Percentiles rank a stretch among this genome's conserved stretches.
phyloP scores from a whole-genome alignment of 2,797 vertebrate species.

The Poeciliopsis presidionis region DNA sequence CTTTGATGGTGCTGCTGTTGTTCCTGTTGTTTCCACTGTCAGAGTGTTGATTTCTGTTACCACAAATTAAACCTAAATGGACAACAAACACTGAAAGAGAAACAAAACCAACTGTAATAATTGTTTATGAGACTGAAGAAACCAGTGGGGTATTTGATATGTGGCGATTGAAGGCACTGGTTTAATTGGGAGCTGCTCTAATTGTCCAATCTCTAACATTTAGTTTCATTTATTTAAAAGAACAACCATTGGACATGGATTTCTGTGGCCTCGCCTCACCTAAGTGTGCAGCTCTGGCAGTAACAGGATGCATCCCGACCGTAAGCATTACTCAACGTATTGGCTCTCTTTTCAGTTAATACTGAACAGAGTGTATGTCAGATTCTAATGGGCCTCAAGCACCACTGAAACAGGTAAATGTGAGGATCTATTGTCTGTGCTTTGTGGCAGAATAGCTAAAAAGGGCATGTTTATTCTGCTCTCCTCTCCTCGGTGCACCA shows the following conservation, averaged over 20 bases:
- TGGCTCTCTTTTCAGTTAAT: conserved; percentile 60
- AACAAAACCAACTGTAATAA: conserved; percentile 3
- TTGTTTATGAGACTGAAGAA: not conserved
- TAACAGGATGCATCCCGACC: conserved; percentile 24
- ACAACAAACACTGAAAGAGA: conserved; percentile 9
- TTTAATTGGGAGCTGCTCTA: conserved; percentile 1
- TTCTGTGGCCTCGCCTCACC: conserved; percentile 17
- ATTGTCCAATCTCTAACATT: conserved; percentile 14
- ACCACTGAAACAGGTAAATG: conserved; percentile 71
- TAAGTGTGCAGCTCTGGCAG: conserved; percentile 24
- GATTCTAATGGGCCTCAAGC: conserved; percentile 70
- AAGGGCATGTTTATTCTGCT: conserved; percentile 73
- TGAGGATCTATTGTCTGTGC: conserved; percentile 60
- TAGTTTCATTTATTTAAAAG: not conserved
- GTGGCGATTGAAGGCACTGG: not conserved
- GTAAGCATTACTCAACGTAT: conserved; percentile 59
- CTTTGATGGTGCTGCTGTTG: conserved; percentile 35
- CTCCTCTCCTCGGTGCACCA: conserved; percentile 50
- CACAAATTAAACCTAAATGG: conserved; percentile 19
- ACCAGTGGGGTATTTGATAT: not conserved
- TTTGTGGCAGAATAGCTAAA: conserved; percentile 72
- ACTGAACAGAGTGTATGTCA: conserved; percentile 64
- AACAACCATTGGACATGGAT: conserved; percentile 3
- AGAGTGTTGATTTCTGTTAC: conserved; percentile 17
- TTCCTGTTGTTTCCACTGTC: conserved; percentile 17